These are phyloP conservation scores for Pachymerium ferrugineum DNA, from an alignment of 2,888 invertebrate genomes.

Conservation along the genomic window DNA sequence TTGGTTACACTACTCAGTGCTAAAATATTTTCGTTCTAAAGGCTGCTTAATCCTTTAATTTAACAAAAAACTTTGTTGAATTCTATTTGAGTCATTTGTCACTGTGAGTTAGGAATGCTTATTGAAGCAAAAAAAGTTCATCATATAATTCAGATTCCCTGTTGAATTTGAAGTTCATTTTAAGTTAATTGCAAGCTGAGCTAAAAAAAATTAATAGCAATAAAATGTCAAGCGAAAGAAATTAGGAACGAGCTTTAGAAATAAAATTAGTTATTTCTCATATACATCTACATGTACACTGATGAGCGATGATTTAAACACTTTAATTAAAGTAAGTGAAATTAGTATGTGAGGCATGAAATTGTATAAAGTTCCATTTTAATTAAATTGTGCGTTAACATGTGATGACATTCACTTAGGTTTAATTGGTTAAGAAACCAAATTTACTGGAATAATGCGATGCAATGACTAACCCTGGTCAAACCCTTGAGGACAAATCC, in stretches of 20 bases:
- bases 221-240: not conserved
- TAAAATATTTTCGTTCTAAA: too few relatives aligned
- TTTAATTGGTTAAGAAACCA: constrained; percentile 12
- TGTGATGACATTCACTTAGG: constrained; percentile 21
- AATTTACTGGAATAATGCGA: constrained; percentile 9
- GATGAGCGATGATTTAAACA: constrained; percentile 2
- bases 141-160: too few relatives aligned
- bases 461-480: not conserved
- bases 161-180: too few relatives aligned
- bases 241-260: constrained; percentile 1
- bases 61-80: too few relatives aligned
- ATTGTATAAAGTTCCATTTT: constrained; percentile 21
- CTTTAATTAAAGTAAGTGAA: constrained; percentile 18
- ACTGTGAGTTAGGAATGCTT: too few relatives aligned
- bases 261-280: constrained; percentile 1
- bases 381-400: constrained; percentile 18
- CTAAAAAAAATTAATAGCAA: too few relatives aligned
- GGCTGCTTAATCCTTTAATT: too few relatives aligned
- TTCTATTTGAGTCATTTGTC: too few relatives aligned
- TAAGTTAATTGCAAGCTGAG: too few relatives aligned
- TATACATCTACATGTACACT: not conserved
- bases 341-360: constrained; percentile 4
- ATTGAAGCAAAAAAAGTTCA: too few relatives aligned
- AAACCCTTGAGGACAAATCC: not conserved
- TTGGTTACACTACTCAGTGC: too few relatives aligned